Percentiles rank a stretch among this genome's conserved stretches.
These are phyloP conservation scores for Otus sunia DNA, from an alignment of 2,113 vertebrate species.

Conservation along the genomic window DNA sequence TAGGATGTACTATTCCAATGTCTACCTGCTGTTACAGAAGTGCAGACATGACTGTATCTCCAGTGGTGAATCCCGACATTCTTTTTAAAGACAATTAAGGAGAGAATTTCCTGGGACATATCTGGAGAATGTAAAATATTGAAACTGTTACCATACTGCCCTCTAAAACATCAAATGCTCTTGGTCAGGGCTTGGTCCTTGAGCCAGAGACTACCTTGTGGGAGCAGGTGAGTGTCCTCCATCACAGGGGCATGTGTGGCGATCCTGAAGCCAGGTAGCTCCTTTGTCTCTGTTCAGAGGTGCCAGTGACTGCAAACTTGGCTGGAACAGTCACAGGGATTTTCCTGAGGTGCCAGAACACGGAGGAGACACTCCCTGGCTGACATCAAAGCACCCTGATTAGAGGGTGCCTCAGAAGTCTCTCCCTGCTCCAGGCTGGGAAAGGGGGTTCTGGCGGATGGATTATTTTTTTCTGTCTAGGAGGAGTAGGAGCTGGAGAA, in stretches of 20 bases:
- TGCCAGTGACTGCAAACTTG: background rate
- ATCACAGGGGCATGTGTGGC: background rate
- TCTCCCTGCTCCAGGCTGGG: background rate
- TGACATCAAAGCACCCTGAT: background rate
- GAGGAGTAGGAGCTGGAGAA: background rate
- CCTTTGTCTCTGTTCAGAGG: background rate
- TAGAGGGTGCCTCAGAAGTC: background rate
- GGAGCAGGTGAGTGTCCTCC: background rate
- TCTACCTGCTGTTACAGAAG: background rate
- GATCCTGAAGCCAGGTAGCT: background rate
- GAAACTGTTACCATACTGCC: background rate
- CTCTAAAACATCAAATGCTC: background rate
- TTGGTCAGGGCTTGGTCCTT: background rate
- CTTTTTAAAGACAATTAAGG: background rate
- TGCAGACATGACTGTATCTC: background rate
- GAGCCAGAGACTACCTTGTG: background rate
- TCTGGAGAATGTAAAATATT: background rate
- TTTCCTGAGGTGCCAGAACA: background rate
- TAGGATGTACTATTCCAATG: background rate
- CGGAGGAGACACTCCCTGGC: background rate
- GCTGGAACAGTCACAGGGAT: background rate
- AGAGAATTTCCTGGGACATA: background rate
- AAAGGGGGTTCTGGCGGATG: background rate
- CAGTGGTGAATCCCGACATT: background rate
- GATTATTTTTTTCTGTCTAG: background rate